Evolutionary conservation across 2,888 invertebrate genomes (phyloP).

Genomic region (Lasioglossum villosulum): DNA sequence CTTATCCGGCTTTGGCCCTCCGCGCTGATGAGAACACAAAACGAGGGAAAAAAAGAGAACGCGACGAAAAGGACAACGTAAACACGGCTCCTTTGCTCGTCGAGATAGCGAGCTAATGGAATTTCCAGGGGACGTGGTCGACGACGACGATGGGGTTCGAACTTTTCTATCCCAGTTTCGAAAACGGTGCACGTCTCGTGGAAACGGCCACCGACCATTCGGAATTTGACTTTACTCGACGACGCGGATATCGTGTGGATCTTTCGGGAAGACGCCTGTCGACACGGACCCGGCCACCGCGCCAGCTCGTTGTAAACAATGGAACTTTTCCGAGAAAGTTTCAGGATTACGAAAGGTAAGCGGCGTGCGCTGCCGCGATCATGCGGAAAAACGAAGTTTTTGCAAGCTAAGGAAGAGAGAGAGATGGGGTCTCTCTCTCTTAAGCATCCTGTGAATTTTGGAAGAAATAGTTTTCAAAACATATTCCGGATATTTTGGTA

Average conservation of each 20-base stretch:
- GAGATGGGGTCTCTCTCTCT: no score
- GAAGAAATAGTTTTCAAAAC: no score
- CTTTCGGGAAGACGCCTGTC: slow-evolving; percentile 10
- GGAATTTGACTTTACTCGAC: slow-evolving; percentile 9
- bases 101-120: slow-evolving; percentile 25
- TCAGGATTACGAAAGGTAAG: slow-evolving; percentile 10
- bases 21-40: background rate
- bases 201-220: background rate
- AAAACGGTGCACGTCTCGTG: slow-evolving; percentile 4
- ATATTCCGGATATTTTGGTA: background rate
- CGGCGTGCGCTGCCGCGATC: background rate
- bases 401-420: background rate
- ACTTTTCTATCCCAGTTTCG: slow-evolving; percentile 15
- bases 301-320: background rate
- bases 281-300: background rate
- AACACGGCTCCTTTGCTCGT: background rate
- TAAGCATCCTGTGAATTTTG: no score
- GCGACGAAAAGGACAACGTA: background rate
- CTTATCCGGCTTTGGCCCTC: background rate
- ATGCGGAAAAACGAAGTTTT: slow-evolving; percentile 28
- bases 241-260: background rate
- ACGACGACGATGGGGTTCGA: background rate
- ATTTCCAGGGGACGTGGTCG: slow-evolving; percentile 5
- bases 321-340: slow-evolving; percentile 14
- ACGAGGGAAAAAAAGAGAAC: background rate